Evolutionary conservation across 2,888 invertebrate genomes (phyloP).

Genomic region (Seira sanloemensis): DNA sequence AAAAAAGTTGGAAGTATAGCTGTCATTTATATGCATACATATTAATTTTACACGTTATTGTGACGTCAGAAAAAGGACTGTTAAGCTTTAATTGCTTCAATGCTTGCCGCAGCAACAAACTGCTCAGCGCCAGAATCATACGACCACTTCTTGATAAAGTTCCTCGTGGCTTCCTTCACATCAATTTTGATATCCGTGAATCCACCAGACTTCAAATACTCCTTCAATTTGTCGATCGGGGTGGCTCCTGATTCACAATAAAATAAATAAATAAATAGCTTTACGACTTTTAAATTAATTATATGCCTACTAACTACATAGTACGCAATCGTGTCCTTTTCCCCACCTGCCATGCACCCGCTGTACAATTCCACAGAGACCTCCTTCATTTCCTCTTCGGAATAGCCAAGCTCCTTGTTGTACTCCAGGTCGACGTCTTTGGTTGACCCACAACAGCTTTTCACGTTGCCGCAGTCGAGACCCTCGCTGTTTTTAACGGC

Average conservation of each 20-base stretch:
- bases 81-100: constrained; percentile 60
- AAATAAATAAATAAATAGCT: constrained; percentile 14
- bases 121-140: constrained; percentile 61
- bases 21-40: no score
- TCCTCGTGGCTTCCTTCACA: constrained; percentile 63
- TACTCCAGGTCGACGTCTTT: constrained; percentile 56
- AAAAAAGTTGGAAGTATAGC: no score
- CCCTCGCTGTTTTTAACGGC: constrained; percentile 59
- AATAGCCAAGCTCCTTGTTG: constrained; percentile 58
- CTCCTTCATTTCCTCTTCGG: constrained; percentile 53
- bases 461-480: constrained; percentile 43
- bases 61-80: no score
- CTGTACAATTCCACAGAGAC: constrained; percentile 50
- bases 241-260: constrained; percentile 55
- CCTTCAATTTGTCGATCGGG: constrained; percentile 44
- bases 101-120: constrained; percentile 64
- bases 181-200: constrained; percentile 51
- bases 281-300: not conserved
- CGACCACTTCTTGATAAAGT: constrained; percentile 66
- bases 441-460: constrained; percentile 63
- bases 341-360: constrained; percentile 57
- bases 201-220: constrained; percentile 49
- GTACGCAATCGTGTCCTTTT: not conserved
- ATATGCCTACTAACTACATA: not conserved
- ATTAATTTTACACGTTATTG: no score